Evolutionary conservation across 2,888 invertebrate genomes (phyloP), one percentile per base, ranked within the genome.

Genomic region (Tholera decimalis): DNA sequence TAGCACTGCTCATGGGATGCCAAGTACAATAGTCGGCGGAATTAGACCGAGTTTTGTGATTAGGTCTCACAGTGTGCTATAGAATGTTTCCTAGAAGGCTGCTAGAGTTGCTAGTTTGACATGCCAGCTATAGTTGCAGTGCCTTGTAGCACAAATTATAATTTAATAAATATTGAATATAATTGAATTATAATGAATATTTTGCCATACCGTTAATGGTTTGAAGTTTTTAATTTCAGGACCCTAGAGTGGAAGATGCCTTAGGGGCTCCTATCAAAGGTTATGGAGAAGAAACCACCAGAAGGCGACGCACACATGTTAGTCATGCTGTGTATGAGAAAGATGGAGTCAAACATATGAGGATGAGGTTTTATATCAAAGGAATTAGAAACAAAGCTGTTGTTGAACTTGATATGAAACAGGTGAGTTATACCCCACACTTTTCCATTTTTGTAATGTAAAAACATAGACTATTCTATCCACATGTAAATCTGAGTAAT

Each of bases 281-380:
- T 1, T 98, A 97, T 91, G 99, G 99, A 0, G 98, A 99, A 90
- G 98, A 98, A 89, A 97, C 97, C 0, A 96, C 98, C 22, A 96
- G 99, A 77, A 97, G 99, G 43, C 96, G 98, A 71, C 96, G 98
- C 46, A 97, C 98, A 74, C 98, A 98, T 95, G 98, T 98, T 44
- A 97, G 98, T 76, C 98, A 98, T 92, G 93, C 96, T 49, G 94
- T 96, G 44, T 99, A 97, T 91, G 96, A 97, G 74, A 97, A 97
- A 73, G 97, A 98, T 87, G 98, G 98, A 20, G 96, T 96, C 15
- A 96, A 97, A 75, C 97, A 98, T 83, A 97, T 99, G 96, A 96
- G 98, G 83, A 98, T 99, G 98, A 97, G 97, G 87, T 99, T 99
- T 92, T 98, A 99, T 87, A 96, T 99, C 65, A 97, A 98, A 93